Conservation (phyloP, 2,888 invertebrate genomes). For the Oeneis ivallda region DNA sequence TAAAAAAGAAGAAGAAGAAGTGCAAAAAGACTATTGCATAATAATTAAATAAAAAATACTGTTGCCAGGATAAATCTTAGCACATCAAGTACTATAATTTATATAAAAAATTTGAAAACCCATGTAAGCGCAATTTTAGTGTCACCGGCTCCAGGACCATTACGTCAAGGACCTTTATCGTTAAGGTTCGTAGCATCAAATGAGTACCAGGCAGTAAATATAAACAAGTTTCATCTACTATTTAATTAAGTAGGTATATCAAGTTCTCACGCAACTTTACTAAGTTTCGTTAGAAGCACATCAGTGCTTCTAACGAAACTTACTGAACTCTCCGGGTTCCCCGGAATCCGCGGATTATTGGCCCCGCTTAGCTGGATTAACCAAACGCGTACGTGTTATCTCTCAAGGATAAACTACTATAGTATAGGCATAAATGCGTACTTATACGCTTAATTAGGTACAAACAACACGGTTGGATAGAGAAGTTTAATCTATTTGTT, state of each 20-base stretch:
- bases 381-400: constrained; percentile 18
- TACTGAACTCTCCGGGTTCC: too few relatives aligned
- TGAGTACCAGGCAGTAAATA: neutral
- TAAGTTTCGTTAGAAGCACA: constrained; percentile 15
- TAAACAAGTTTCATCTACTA: neutral
- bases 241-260: neutral
- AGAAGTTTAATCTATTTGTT: neutral
- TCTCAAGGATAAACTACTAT: constrained; percentile 9
- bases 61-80: too few relatives aligned
- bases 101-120: too few relatives aligned
- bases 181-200: neutral
- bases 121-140: too few relatives aligned
- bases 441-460: constrained; percentile 1
- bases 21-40: too few relatives aligned
- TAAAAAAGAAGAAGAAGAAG: too few relatives aligned
- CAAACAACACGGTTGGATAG: neutral
- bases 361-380: constrained; percentile 1
- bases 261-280: neutral
- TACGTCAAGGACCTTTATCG: too few relatives aligned
- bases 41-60: too few relatives aligned
- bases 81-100: too few relatives aligned
- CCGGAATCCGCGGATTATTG: constrained; percentile 23
- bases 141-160: too few relatives aligned
- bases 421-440: neutral
- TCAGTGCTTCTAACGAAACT: too few relatives aligned